Percentiles rank a stretch among this genome's conserved stretches.
Conservation (phyloP, 2,888 invertebrate species). For the Acleris emargana region DNA sequence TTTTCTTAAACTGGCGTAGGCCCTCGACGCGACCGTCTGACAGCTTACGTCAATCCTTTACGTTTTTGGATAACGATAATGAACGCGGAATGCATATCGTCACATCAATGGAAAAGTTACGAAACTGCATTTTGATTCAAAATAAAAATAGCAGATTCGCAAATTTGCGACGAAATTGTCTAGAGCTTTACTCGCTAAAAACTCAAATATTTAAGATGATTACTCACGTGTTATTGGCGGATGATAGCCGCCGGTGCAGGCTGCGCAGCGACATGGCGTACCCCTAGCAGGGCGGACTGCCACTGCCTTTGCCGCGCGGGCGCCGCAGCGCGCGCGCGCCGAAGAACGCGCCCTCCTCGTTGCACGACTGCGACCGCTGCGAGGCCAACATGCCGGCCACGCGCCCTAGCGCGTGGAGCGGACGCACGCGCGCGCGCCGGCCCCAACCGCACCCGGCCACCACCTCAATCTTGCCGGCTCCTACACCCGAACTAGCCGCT, state of each 20-base stretch:
- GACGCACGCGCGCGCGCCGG: conserved; percentile 81
- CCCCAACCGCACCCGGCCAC: conserved; percentile 80
- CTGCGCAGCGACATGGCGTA: conserved; percentile 87
- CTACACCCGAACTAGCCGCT: conserved; percentile 41
- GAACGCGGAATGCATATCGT: too few relatives aligned
- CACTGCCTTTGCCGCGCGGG: conserved; percentile 84
- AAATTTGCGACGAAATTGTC: too few relatives aligned
- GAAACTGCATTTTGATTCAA: too few relatives aligned
- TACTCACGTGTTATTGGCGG: conserved; percentile 85
- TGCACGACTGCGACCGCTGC: conserved; percentile 82
- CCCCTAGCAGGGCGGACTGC: conserved; percentile 85
- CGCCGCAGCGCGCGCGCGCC: conserved; percentile 81
- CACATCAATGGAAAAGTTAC: too few relatives aligned
- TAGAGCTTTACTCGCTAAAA: conserved; percentile 11
- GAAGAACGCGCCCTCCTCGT: conserved; percentile 83
- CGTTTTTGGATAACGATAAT: too few relatives aligned
- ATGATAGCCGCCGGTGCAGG: conserved; percentile 85
- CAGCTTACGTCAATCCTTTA: too few relatives aligned
- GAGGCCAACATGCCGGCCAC: conserved; percentile 80
- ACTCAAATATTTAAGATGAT: neutral
- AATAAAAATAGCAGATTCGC: too few relatives aligned
- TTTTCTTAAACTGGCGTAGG: too few relatives aligned
- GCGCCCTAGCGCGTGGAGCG: conserved; percentile 76
- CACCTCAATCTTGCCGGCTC: conserved; percentile 75
- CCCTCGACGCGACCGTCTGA: too few relatives aligned